Evolutionary conservation across 2,888 invertebrate species (phyloP), one percentile per base, ranked within the genome.

Genomic region (Sphaerophoria taeniata): DNA sequence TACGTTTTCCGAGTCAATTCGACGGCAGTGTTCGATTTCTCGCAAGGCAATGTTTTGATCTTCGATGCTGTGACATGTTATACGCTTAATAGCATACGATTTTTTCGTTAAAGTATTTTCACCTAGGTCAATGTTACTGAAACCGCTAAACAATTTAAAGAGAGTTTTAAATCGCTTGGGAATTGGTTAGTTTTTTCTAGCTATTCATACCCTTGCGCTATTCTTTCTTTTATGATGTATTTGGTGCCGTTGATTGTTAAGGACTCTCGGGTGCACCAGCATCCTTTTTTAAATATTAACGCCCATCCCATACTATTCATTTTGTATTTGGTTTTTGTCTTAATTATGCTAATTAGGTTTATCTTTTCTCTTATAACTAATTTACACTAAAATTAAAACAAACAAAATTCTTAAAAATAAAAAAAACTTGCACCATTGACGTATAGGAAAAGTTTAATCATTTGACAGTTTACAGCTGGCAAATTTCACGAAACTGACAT

Each of bases 91-190:
- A 6, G 97, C 97, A 92, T 94, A 96, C 87, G 93, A 92, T 87
- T 94, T 94, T 88, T 94, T 94, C 4, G 94, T 95, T 43, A 93
- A 88, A 1, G 92, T 90, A 89, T 96, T 95, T 91, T 96, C 96
- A 0, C 95, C 95, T 87, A 97, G 92, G 89, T 95, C 95, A 67
- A 97, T 96, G 61, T 95, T 94, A 89, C 97, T 97, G 90, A 97
- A 97, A 9, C 97, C 97, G 7, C 97, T 97, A 90, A 65, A 93
- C 92, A 63, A 33, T 31, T 2, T 45, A 87, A 67, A 63, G 34
- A 39, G 33, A 72, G 56, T 3, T 0, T 6, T 24, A 9, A 6
- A 11, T 39, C 0, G 39, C 16, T 11, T 11, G 1, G 1, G 6
- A 2, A 43, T 3, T 43, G 12, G 6, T 74, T 36, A 5, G 14